Evolutionary conservation across 2,113 vertebrate genomes (phyloP), one percentile per base, ranked within the genome.

Genomic region (Neomonachus schauinslandi): DNA sequence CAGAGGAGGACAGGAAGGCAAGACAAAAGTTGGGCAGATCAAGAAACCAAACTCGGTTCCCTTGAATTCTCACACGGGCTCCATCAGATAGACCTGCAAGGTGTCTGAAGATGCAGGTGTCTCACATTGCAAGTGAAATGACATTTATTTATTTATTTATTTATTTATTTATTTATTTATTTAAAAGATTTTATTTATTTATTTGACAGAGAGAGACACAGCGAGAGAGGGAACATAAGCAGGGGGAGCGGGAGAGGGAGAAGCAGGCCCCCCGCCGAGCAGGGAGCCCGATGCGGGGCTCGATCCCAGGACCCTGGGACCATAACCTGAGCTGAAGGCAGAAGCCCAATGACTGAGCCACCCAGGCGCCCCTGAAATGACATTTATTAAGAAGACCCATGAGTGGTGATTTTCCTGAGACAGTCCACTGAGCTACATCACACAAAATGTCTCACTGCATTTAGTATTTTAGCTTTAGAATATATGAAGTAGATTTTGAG

Each of bases 1-100:
- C 51, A 49, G 15, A 59, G 53, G n/a, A 91, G 28, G 80, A 74
- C 19, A 13, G 11, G 46, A 53, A 61, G 4, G 22, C 28, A 71
- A 51, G 61, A 81, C 12, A 65, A 82, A 84, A 49, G 51, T 46
- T 5, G 22, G 21, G 36, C 57, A 67, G 31, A 95, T 49, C 14
- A 24, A 84, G 74, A 90, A 90, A 59, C 12, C 71, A 61, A 72
- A 77, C 11, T 67, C 46, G 12, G 59, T 36, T 24, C 6, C 1
- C 26, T 86, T 6, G 2, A 22, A 46, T 49, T 33, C 14, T 7
- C 15, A 21, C 13, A 15, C 0, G 10, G 59, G 15, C 4, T 24
- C 14, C 13, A 6, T n/a, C 10, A 82, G n/a, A 28, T 24, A 36
- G 9, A 59, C 28, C 36, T 31, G 33, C 21, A 49, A 82, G 6